Base-by-base conservation (phyloP, 23 tunicate species). In the Halocynthia aurantium region DNA sequence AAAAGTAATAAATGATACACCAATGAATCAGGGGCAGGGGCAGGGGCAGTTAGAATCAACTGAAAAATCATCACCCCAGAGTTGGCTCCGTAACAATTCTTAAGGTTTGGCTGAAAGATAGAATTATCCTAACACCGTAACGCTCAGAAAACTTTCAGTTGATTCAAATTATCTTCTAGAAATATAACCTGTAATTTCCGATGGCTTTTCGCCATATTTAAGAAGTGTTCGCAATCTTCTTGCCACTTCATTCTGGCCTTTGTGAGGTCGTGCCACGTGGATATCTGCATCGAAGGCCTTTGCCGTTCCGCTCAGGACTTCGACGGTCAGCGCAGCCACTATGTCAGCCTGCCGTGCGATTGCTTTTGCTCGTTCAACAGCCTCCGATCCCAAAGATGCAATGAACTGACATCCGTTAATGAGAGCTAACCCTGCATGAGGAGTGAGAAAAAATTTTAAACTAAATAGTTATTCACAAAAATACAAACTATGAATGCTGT, bases 291-390 rank as follows among this genome's bases (percentile, higher is more conserved):
- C 99, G 69, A 94, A 94, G 8, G 99, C 99, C 19, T 77, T 57
- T 50, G 89, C 80, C 11, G 95, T 94, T 8, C 99, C 99, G 22
- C 75, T 71, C 71, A 94, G 81, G 8, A 87, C 99, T 57, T 94
- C 99, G 1, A 94, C 76, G 5, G 95, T 94, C 75, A 94, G n/a
- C 19, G 99, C 95, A 21, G 99, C 91, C 21, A 85, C 91, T 5
- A 94, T 95, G 77, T 94, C 99, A 7, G 99, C 99, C 73, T 87
- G 91, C 10, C 81, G 78, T 11, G 94, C 99, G 55, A 94, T 84
- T n/a, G 51, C 31, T 60, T 78, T 73, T 7, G 99, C 99, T 68
- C 99, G 77, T 61, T 88, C 88, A 5, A 88, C 84, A 8, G 99
- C 99, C 53, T 94, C 99, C 22, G 88, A 56, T 7, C 99, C 95